Percentiles rank a stretch among this genome's conserved stretches.
Evolutionary conservation across 2,113 vertebrate species (phyloP).

Genomic region (Malurus elegans): DNA sequence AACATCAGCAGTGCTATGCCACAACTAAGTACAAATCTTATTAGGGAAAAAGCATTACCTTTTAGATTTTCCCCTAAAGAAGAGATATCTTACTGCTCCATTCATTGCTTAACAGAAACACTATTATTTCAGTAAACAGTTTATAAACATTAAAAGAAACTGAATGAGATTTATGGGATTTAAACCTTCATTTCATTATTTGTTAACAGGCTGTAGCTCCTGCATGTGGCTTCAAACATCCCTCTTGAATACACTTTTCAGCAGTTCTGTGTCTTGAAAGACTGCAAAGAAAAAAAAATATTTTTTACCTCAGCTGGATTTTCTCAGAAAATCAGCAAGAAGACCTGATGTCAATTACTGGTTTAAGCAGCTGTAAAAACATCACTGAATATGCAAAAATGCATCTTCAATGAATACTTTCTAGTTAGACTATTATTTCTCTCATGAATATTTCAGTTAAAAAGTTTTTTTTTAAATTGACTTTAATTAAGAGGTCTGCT

Average conservation of each 20-base stretch:
- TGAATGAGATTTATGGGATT: constrained; percentile 12
- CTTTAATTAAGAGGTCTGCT: neutral
- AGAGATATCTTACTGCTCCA: neutral
- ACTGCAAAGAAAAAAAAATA: neutral
- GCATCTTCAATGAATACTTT: neutral
- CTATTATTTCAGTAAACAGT: constrained; percentile 28
- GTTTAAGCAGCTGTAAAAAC: neutral
- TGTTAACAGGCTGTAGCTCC: constrained; percentile 8
- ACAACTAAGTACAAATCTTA: constrained; percentile 28
- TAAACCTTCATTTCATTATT: constrained; percentile 33
- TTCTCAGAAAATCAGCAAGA: neutral
- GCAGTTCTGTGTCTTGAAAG: neutral
- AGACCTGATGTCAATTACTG: neutral
- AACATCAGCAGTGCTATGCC: neutral
- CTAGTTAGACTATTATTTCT: neutral
- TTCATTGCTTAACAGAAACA: neutral
- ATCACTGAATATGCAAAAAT: neutral
- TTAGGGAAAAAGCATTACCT: neutral
- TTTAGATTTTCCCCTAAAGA: neutral
- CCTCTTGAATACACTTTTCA: neutral
- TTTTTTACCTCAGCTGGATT: neutral
- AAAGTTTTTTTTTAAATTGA: neutral
- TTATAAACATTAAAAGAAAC: constrained; percentile 39
- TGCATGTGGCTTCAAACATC: neutral
- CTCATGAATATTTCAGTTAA: constrained; percentile 8